Percentiles rank a stretch among this genome's conserved stretches.
Conservation (phyloP, 2,888 invertebrate genomes). For the Pegoplata infirma region DNA sequence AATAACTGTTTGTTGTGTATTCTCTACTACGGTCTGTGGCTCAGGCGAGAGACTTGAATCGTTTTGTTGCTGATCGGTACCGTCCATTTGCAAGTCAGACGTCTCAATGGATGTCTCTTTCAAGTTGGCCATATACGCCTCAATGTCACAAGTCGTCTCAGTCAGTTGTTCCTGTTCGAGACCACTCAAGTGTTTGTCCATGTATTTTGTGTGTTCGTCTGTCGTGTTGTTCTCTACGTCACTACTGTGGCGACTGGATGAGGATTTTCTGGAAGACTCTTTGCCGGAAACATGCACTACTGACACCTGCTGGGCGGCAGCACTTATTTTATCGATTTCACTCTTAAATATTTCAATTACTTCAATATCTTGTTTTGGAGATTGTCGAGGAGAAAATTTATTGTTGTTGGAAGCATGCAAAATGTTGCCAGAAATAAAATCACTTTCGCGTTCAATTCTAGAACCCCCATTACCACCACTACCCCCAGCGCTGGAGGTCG, state of each 20-base stretch:
- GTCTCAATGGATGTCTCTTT: slow-evolving; percentile 77
- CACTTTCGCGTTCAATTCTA: slow-evolving; percentile 41
- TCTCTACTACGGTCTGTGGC: slow-evolving; percentile 77
- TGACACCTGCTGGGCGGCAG: slow-evolving; percentile 72
- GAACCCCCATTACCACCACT: slow-evolving; percentile 41
- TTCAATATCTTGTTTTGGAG: slow-evolving; percentile 77
- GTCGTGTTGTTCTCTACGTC: slow-evolving; percentile 66
- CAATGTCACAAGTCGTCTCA: slow-evolving; percentile 77
- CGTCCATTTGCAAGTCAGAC: slow-evolving; percentile 69
- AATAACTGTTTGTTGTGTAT: slow-evolving; percentile 73
- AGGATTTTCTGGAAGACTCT: slow-evolving; percentile 67
- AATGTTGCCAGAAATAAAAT: slow-evolving; percentile 38
- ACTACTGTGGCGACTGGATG: slow-evolving; percentile 54
- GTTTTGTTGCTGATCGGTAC: slow-evolving; percentile 74
- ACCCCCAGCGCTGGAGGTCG: slow-evolving; percentile 63
- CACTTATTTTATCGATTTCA: slow-evolving; percentile 73
- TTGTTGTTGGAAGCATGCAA: slow-evolving; percentile 54
- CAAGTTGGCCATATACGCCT: slow-evolving; percentile 77
- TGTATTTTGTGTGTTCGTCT: slow-evolving; percentile 71
- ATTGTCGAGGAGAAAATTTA: slow-evolving; percentile 74
- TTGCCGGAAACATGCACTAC: slow-evolving; percentile 75
- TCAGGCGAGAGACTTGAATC: slow-evolving; percentile 77
- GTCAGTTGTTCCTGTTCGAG: slow-evolving; percentile 76
- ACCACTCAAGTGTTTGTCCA: slow-evolving; percentile 78
- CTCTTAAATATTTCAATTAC: slow-evolving; percentile 77